phyloP scores from a whole-genome alignment of 2,113 vertebrate genomes.

The Salvelinus alpinus region DNA sequence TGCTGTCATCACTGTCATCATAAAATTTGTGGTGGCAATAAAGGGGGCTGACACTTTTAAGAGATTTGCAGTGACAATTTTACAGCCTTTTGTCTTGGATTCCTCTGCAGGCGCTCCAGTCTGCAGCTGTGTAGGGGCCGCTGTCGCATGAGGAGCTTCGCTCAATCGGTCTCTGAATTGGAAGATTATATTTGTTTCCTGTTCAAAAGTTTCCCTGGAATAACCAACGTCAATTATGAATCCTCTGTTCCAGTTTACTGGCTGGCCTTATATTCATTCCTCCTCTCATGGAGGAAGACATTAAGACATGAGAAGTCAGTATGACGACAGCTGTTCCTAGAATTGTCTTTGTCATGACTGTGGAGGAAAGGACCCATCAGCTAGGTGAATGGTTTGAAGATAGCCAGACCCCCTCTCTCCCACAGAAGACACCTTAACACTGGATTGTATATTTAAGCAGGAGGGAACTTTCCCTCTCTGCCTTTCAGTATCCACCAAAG shows the following conservation, averaged over 20 bases:
- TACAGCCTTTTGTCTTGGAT: conserved; percentile 1
- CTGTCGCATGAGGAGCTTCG: neutral
- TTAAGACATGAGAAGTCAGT: neutral
- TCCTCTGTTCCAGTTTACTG: neutral
- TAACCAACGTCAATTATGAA: neutral
- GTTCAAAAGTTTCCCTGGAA: neutral
- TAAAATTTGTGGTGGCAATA: conserved; percentile 11
- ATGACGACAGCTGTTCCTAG: neutral
- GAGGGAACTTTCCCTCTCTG: no score
- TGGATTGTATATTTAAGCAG: no score
- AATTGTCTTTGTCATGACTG: neutral
- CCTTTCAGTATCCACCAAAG: no score
- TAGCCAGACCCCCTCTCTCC: no score
- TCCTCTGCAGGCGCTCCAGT: neutral
- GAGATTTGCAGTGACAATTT: conserved; percentile 9
- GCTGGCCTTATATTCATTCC: neutral
- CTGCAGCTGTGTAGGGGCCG: neutral
- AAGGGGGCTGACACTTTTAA: conserved; percentile 15
- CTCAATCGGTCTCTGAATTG: neutral
- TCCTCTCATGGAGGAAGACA: no score
- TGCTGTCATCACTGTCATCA: neutral
- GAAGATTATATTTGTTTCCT: neutral
- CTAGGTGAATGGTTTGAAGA: no score
- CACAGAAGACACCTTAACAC: no score
- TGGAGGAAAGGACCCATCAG: no score